phyloP scores from a whole-genome alignment of 2,888 invertebrate genomes.

The Cheilosia impressa region DNA sequence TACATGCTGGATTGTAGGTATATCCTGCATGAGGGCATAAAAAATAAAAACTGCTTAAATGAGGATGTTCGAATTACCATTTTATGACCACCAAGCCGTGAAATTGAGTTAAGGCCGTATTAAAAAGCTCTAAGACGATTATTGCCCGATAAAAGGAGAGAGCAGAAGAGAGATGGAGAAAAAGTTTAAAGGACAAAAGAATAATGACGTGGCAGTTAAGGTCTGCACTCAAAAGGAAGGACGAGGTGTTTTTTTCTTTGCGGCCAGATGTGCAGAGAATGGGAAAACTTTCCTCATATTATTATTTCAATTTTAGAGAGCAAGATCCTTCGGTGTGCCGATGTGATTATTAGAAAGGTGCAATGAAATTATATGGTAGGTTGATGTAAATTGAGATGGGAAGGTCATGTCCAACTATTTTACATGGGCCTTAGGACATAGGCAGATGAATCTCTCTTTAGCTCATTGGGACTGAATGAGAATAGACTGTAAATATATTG shows the following conservation, averaged over 20 bases:
- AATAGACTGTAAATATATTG: too few species aligned
- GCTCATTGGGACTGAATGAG: too few species aligned
- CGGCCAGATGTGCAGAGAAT: conserved; percentile 45
- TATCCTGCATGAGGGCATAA: conserved; percentile 17
- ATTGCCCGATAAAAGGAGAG: conserved; percentile 57
- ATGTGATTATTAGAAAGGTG: background rate
- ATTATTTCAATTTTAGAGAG: conserved; percentile 24
- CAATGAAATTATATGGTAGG: background rate
- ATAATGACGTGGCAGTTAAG: conserved; percentile 57
- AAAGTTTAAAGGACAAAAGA: conserved; percentile 61
- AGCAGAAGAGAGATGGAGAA: background rate
- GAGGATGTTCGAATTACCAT: conserved; percentile 64
- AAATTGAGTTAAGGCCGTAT: conserved; percentile 63
- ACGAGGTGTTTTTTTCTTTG: background rate
- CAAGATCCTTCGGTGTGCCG: conserved; percentile 7
- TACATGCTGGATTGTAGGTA: background rate
- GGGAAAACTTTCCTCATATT: conserved; percentile 47
- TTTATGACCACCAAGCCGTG: conserved; percentile 63
- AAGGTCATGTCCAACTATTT: too few species aligned
- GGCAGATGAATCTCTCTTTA: too few species aligned
- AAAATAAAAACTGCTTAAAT: conserved; percentile 16
- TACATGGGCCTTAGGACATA: too few species aligned
- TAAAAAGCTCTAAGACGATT: conserved; percentile 64
- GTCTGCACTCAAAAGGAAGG: conserved; percentile 7
- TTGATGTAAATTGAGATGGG: too few species aligned